Base-by-base conservation (phyloP, 2,888 invertebrate genomes). In the Beris morrisii region DNA sequence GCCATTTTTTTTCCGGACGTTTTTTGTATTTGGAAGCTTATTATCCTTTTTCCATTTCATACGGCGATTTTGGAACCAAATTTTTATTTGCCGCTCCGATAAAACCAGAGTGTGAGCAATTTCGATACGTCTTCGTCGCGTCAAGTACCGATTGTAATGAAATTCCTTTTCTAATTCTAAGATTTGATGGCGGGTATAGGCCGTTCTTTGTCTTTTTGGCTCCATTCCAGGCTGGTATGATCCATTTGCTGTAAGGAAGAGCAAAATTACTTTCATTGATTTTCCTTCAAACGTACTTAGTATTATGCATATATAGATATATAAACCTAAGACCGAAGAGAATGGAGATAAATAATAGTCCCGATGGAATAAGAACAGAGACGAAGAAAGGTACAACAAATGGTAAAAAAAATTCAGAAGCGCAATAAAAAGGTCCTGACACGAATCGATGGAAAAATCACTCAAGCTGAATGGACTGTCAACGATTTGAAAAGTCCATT, bases 101-200 rank as follows among this genome's bases (percentile, higher is more conserved):
- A 97, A 86, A 79, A 94, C 93, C 80, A 97, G 86, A 74, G 94
- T 92, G 82, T 97, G 97, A 53, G 97, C 97, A 80, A 97, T 97
- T 84, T 97, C 97, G 82, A 97, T 96, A 79, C 97, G 86, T 83
- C 97, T 86, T 80, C 97, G 87, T 74, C 97, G 87, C 69, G 97
- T 96, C 81, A 97, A 86, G 84, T 97, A 97, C 78, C 95, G 88
- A 85, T 97, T 97, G 86, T 92, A 97, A 82, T 97, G 96, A 82
- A 97, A 97, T 84, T 97, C 97, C 81, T 97, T 97, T 81, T 97
- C 97, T 77, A 97, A 85, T 83, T 97, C 97, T 80, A 97, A 85
- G 78, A 97, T 96, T 86, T 97, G 97, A 85, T 96, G 95, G 81
- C 97, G 88, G 69, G 97, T 97, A 86, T 97, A 97, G 70, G 97